phyloP scores from a whole-genome alignment of 1,140 invertebrate species.

The Tetragnatha versicolor region DNA sequence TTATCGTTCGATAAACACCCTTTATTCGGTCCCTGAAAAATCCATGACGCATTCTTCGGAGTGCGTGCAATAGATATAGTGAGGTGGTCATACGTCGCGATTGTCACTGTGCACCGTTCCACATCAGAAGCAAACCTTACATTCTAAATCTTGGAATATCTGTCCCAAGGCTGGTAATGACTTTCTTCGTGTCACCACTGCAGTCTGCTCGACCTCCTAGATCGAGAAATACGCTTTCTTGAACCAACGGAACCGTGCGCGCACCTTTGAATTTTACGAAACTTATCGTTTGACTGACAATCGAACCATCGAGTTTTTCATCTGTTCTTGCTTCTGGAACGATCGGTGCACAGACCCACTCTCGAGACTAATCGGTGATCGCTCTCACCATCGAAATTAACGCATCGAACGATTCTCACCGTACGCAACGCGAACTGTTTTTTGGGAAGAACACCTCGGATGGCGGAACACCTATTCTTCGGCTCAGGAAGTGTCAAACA shows the following conservation, averaged over 20 bases:
- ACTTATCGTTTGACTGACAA: neutral
- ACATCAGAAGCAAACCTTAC: neutral
- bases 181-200: neutral
- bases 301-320: neutral
- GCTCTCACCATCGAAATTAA: too few relatives aligned
- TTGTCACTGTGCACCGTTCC: neutral
- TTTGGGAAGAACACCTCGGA: too few relatives aligned
- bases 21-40: neutral
- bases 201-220: neutral
- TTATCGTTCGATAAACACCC: neutral
- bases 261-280: neutral
- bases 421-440: too few relatives aligned
- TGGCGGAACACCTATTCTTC: too few relatives aligned
- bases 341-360: constrained; percentile 6
- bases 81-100: neutral
- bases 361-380: too few relatives aligned
- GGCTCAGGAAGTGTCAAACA: too few relatives aligned
- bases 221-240: constrained; percentile 48
- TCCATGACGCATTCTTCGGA: neutral
- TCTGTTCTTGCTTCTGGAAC: neutral
- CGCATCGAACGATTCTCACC: too few relatives aligned
- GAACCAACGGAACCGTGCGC: constrained; percentile 7
- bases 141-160: neutral
- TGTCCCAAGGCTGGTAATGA: neutral
- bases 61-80: neutral